Evolutionary conservation across 2,797 vertebrate genomes (phyloP).

Genomic region (Myiotriccus ornatus): DNA sequence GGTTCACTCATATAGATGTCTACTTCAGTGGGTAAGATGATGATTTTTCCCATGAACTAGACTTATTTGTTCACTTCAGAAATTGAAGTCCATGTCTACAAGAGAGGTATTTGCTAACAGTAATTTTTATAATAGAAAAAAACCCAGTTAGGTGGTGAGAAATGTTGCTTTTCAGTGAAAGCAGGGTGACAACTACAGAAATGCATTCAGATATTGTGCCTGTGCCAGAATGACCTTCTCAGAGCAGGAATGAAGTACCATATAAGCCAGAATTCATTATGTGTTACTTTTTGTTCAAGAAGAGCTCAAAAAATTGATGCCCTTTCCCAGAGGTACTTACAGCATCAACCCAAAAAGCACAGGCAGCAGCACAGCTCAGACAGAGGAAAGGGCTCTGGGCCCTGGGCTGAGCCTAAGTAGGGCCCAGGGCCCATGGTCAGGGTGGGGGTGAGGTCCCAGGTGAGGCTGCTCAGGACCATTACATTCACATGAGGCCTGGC

Average conservation of each 20-base stretch:
- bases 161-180: not conserved
- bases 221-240: not conserved
- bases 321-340: not conserved
- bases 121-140: not conserved
- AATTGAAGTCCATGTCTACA: not conserved
- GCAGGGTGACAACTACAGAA: not conserved
- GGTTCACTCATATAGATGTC: not conserved
- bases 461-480: not conserved
- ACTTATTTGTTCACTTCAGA: not conserved
- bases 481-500: not conserved
- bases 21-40: not conserved
- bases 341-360: accelerated
- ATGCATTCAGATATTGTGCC: accelerated
- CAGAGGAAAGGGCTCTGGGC: accelerated
- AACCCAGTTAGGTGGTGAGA: not conserved
- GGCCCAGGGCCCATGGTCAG: not conserved
- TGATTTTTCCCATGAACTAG: not conserved
- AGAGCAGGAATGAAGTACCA: not conserved
- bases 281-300: not conserved
- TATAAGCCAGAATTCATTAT: not conserved
- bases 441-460: not conserved
- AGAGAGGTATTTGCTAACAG: not conserved
- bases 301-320: not conserved
- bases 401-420: not conserved
- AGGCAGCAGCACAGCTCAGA: accelerated